These are phyloP conservation scores for Chrysochloris asiatica DNA, from an alignment of 2,113 vertebrate species.

Conservation along the genomic window DNA sequence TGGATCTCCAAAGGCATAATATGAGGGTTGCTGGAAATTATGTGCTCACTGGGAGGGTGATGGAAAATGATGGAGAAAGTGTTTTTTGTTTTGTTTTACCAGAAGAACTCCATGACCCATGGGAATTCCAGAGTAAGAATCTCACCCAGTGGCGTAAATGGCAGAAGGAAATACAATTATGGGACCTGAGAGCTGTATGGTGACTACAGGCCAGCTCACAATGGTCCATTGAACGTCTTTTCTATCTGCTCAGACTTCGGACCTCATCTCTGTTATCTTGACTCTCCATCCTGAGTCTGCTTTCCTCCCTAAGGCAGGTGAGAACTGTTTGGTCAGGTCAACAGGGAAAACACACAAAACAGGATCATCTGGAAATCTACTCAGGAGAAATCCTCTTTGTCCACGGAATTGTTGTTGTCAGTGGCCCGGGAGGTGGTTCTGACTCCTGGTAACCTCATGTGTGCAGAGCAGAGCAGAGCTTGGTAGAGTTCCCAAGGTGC, in stretches of 20 bases:
- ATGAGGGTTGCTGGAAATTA: not conserved
- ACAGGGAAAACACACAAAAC: not conserved
- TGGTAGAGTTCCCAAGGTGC: not conserved
- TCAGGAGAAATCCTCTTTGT: not conserved
- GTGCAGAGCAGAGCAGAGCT: not conserved
- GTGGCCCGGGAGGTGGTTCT: not conserved
- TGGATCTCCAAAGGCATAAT: not conserved
- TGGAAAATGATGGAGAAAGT: no score
- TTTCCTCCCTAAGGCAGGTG: not conserved
- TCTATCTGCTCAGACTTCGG: not conserved
- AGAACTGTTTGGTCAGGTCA: not conserved
- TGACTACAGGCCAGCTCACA: no score
- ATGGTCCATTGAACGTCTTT: not conserved
- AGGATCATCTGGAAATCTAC: not conserved
- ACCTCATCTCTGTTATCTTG: not conserved
- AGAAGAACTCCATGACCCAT: not conserved
- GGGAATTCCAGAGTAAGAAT: not conserved
- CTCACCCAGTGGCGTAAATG: not conserved
- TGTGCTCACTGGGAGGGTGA: not conserved
- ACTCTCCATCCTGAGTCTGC: not conserved
- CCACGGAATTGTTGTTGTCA: not conserved
- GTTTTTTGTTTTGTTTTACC: not conserved
- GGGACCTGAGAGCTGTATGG: not conserved
- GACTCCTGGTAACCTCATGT: not conserved
- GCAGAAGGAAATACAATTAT: not conserved